Conservation (phyloP, 64 coral and sea anemone species). For the Catalaphyllia jardinei region DNA sequence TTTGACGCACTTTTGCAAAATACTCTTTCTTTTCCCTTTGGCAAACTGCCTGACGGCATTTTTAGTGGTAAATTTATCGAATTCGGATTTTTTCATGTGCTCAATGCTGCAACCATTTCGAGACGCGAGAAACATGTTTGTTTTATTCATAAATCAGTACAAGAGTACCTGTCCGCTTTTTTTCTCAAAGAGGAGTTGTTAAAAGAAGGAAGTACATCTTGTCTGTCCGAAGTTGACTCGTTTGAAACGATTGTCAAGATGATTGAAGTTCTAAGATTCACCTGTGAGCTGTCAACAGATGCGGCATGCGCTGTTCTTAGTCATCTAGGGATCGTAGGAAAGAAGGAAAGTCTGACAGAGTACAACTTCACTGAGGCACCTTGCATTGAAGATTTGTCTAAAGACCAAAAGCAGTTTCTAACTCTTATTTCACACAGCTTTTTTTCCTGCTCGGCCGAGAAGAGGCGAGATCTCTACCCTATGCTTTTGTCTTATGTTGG, state of each 20-base stretch:
- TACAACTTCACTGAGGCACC: not conserved
- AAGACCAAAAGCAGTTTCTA: not conserved
- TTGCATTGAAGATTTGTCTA: not conserved
- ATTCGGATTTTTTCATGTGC: slow-evolving; percentile 42
- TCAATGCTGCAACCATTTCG: not conserved
- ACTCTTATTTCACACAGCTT: not conserved
- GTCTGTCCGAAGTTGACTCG: not conserved
- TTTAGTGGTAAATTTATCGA: not conserved
- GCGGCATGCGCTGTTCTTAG: not conserved
- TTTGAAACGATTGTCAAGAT: not conserved
- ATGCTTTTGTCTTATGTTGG: not conserved
- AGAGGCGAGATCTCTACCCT: not conserved
- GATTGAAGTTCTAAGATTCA: not conserved
- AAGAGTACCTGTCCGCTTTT: slow-evolving; percentile 52
- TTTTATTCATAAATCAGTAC: slow-evolving; percentile 53
- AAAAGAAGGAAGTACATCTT: not conserved
- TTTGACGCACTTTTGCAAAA: slow-evolving; percentile 17
- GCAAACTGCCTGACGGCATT: not conserved
- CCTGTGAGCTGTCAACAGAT: slow-evolving; percentile 1
- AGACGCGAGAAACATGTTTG: slow-evolving; percentile 9
- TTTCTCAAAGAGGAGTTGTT: slow-evolving; percentile 8
- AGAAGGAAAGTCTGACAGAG: not conserved
- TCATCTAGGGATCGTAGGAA: not conserved
- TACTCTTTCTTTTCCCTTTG: not conserved
- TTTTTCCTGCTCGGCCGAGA: not conserved